Base-by-base conservation (phyloP, 2,888 invertebrate genomes). In the Parnassius apollo region DNA sequence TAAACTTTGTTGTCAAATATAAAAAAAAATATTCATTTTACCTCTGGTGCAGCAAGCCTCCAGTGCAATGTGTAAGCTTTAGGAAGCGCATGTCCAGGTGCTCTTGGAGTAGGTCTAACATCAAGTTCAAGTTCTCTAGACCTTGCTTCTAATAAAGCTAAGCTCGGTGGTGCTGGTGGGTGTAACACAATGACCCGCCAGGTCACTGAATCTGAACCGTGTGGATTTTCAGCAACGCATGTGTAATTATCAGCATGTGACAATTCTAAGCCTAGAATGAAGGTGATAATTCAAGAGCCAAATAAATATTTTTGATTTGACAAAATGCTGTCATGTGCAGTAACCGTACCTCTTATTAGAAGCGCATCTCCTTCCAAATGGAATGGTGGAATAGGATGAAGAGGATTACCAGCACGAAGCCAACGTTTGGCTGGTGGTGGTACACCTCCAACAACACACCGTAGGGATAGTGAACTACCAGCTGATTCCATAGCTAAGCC, bases 141-240 rank as follows among this genome's bases (percentile, higher is more conserved):
- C 18, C 89, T 77, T 0, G 91, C 90, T 66, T 90, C 89, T 9
- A 90, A 55, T 2, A 96, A 88, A 59, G 94, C 94, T 66, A 96
- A 85, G 56, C 91, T 92, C 13, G 96, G 96, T 9, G 95, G 93
- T 13, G 92, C 88, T 0, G 96, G 96, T 12, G 95, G 94, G 73
- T 95, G 93, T 72, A 96, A 93, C 0, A 97, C 96, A 67, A 95
- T 93, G 51, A 97, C 92, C 35, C 94, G 93, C 91, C 97, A 97
- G 18, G 95, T 95, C 58, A 96, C 95, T 56, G 96, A 95, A 82
- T 97, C 97, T 55, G 95, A 95, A 1, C 97, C 97, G 75, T 96
- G 96, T 52, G 95, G 93, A 84, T 98, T 98, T 75, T 95, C 95
- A 45, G 95, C 95, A 45, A 95, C 93, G 75, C 96, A 96, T 4